These are phyloP conservation scores for Lumbricus terrestris DNA, from an alignment of 2,888 invertebrate genomes.

Conservation along the genomic window DNA sequence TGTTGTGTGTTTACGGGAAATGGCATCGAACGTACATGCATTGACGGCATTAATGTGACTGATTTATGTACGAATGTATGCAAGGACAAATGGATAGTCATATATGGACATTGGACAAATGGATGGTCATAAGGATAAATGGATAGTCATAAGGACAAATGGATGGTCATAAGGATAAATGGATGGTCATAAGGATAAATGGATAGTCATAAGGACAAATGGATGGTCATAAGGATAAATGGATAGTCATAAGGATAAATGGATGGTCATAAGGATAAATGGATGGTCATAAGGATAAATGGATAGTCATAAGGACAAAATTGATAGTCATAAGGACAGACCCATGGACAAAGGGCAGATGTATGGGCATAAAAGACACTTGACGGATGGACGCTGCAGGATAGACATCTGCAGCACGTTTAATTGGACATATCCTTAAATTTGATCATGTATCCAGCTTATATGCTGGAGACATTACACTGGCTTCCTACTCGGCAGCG, in stretches of 20 bases:
- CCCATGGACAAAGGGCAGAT: too few relatives aligned
- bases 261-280: background rate
- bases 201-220: background rate
- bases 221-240: background rate
- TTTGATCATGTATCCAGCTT: too few relatives aligned
- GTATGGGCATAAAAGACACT: background rate
- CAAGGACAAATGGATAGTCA: too few relatives aligned
- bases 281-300: background rate
- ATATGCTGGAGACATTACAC: too few relatives aligned
- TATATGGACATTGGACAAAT: background rate
- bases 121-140: background rate
- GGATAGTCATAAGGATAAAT: background rate
- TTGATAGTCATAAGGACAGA: background rate
- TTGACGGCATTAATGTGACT: too few relatives aligned
- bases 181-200: background rate
- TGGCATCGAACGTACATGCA: background rate
- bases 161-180: background rate
- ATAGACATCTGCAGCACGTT: too few relatives aligned
- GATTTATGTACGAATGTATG: background rate
- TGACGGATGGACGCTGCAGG: too few relatives aligned
- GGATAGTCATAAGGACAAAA: background rate
- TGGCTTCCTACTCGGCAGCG: too few relatives aligned
- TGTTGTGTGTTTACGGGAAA: too few relatives aligned
- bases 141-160: background rate
- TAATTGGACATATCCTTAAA: too few relatives aligned